Conservation (phyloP, 2,797 vertebrate species). For the Scleropages formosus region DNA sequence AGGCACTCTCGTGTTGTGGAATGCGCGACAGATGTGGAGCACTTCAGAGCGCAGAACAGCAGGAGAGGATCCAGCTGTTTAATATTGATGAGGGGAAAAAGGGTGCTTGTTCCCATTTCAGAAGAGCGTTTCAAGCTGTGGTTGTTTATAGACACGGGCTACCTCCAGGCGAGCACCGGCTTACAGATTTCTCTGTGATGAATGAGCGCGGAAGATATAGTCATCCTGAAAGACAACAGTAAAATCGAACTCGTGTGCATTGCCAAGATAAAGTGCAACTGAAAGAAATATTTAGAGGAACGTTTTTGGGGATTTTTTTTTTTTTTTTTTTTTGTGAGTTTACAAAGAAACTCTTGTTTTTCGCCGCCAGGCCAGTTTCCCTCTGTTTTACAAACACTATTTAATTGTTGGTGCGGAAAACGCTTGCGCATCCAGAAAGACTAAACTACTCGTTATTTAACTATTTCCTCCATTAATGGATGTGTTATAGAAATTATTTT, state of each 20-base stretch:
- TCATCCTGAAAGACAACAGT: neutral
- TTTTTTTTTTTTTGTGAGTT: no score
- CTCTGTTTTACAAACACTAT: neutral
- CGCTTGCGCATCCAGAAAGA: neutral
- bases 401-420: neutral
- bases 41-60: conserved; percentile 10
- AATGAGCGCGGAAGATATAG: conserved; percentile 13
- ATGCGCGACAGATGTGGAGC: neutral
- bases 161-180: neutral
- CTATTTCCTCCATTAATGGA: no score
- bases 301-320: neutral
- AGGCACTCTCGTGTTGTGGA: neutral
- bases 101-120: conserved; percentile 17
- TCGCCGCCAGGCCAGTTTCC: neutral
- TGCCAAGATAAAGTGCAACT: neutral
- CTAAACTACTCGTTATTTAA: no score
- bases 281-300: neutral
- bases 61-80: conserved; percentile 27
- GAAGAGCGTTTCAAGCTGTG: neutral
- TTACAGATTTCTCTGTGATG: conserved; percentile 20
- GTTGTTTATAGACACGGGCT: neutral
- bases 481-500: no score
- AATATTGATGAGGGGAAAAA: conserved; percentile 32
- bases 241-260: conserved; percentile 16
- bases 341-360: no score